Percentiles rank a stretch among this genome's conserved stretches.
phyloP scores from a whole-genome alignment of 2,888 invertebrate genomes.

The Synanthedon tipuliformis region DNA sequence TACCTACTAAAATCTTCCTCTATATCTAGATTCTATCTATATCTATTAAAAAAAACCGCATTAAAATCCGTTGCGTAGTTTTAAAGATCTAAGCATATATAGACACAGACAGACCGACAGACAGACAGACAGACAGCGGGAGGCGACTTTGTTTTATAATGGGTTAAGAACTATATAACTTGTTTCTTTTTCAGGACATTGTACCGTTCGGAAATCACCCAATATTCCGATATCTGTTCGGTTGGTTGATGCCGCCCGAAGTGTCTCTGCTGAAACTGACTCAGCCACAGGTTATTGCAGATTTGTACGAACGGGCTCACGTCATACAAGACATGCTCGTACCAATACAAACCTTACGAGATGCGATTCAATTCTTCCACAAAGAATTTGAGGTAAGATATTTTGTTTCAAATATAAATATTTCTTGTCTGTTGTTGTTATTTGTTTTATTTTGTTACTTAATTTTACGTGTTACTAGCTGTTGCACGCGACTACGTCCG shows the following conservation, averaged over 20 bases:
- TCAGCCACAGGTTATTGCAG: constrained; percentile 76
- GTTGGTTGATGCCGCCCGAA: constrained; percentile 88
- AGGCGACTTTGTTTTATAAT: too few relatives aligned
- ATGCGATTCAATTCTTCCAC: constrained; percentile 75
- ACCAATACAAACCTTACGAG: constrained; percentile 72
- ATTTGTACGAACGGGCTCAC: constrained; percentile 81
- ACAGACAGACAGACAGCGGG: too few relatives aligned
- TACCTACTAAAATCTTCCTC: too few relatives aligned
- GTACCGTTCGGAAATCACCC: constrained; percentile 84
- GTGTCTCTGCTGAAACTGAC: constrained; percentile 83
- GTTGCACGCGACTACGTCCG: too few relatives aligned
- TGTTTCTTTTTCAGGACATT: constrained; percentile 82
- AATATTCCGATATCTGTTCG: constrained; percentile 78
- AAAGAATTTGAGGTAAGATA: constrained; percentile 70
- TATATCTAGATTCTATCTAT: too few relatives aligned
- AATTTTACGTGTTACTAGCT: neutral
- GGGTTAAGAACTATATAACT: too few relatives aligned
- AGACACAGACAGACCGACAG: too few relatives aligned
- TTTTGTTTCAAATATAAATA: neutral
- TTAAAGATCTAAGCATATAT: too few relatives aligned
- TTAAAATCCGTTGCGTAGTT: too few relatives aligned
- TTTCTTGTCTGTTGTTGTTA: neutral
- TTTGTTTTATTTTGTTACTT: neutral
- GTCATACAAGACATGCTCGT: constrained; percentile 86
- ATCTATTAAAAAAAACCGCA: too few relatives aligned